Percentiles rank a stretch among this genome's conserved stretches.
Conservation (phyloP, 2,888 invertebrate genomes). For the Scaptomyza caliginosa region DNA sequence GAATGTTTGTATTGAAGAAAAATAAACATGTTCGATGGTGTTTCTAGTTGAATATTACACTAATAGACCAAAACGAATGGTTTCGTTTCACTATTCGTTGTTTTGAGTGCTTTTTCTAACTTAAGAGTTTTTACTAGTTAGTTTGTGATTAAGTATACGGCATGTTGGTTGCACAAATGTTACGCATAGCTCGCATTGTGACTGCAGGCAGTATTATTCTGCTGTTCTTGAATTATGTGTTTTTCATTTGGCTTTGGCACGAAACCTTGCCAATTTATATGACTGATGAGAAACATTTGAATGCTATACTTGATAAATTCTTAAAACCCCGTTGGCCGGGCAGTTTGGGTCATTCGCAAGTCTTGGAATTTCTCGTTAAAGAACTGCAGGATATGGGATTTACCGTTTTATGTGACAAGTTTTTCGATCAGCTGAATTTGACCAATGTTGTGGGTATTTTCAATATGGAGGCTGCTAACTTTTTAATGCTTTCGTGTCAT, state of each 20-base stretch:
- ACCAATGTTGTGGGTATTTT: slow-evolving; percentile 89
- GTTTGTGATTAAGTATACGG: background rate
- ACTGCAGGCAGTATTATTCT: background rate
- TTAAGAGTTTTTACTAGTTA: background rate
- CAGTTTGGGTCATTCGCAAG: slow-evolving; percentile 41
- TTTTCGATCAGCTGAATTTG: slow-evolving; percentile 68
- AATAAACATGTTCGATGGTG: background rate
- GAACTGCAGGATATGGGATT: slow-evolving; percentile 41
- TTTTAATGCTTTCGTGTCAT: slow-evolving; percentile 89
- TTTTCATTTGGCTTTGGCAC: background rate
- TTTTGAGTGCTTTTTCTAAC: background rate
- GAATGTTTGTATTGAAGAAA: background rate
- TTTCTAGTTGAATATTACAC: background rate
- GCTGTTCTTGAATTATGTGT: slow-evolving; percentile 7
- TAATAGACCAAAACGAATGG: background rate
- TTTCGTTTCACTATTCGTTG: slow-evolving; percentile 7
- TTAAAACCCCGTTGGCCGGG: slow-evolving; percentile 36
- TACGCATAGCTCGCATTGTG: background rate
- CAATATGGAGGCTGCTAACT: slow-evolving; percentile 87
- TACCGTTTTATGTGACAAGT: slow-evolving; percentile 3
- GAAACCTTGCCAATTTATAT: background rate
- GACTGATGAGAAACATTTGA: slow-evolving; percentile 41
- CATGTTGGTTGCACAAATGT: background rate
- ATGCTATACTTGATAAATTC: slow-evolving; percentile 28
- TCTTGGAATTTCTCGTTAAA: slow-evolving; percentile 25